Evolutionary conservation across 2,888 invertebrate species (phyloP), one percentile per base, ranked within the genome.

Genomic region (Biston stratarius): DNA sequence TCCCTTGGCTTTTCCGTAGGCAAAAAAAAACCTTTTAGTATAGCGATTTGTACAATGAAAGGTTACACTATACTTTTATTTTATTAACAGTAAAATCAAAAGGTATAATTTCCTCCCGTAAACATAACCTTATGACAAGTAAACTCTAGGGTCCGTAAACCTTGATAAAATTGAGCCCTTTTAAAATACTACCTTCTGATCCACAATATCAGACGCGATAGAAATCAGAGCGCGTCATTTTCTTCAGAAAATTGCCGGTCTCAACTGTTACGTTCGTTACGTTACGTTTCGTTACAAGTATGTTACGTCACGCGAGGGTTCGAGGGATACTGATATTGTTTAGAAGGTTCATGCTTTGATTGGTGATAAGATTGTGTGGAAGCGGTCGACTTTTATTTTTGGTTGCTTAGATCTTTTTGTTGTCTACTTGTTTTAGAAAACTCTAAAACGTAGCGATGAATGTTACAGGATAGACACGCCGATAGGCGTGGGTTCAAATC

Each of bases 181-280:
- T 57, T 47, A 57, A 57, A 57, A 57, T 47, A 45, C 57, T 57
- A 57, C 57, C 45, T 47, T 57, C 57, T 45, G 45, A 57, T 57
- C 45, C 57, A 57, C 57, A 47, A 45, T 57, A 57, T 57, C 45
- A 45, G 24, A 57, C 45, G 45, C 44, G 57, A 57, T 57, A 57
- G 57, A 57, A 57, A 57, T 57, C 57, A 45, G 45, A 57, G 33
- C 55, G 55, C 45, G 45, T 57, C 57, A 57, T 57, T 57, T 57
- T 47, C 14, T 57, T 57, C 45, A 36, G 45, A 57, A 57, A 57
- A 57, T 57, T 47, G 57, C 57, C 24, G 57, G 60, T 60, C 49
- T 49, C 34, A 10, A 59, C 8, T 48, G 58, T 48, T 59, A 47
- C 58, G 38, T 24, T 12, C 24, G 9, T 55, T 24, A 11, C 53